phyloP scores from a whole-genome alignment of 1,140 invertebrate genomes.

The Papilio machaon region DNA sequence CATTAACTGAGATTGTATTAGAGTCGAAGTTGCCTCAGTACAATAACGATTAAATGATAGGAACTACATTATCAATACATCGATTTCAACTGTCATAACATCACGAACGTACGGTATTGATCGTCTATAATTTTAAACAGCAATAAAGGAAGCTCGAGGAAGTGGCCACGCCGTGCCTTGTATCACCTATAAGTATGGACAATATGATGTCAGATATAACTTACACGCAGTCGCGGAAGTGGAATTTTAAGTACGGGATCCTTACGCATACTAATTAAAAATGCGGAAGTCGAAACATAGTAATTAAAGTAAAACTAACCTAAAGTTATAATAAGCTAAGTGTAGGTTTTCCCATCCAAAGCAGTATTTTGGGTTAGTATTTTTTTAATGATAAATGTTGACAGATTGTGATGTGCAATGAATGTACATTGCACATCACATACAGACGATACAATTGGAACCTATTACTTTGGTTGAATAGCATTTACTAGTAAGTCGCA shows the following conservation, averaged over 20 bases:
- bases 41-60: no score
- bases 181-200: conserved; percentile 32
- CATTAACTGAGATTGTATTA: neutral
- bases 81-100: neutral
- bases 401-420: no score
- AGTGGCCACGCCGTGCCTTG: conserved; percentile 15
- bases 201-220: conserved; percentile 29
- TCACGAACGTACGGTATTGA: conserved; percentile 3
- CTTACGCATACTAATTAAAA: conserved; percentile 32
- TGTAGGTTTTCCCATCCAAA: neutral
- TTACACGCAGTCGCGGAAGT: conserved; percentile 21
- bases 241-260: conserved; percentile 28
- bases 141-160: conserved; percentile 28
- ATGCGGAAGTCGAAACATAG: conserved; percentile 28
- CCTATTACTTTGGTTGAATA: no score
- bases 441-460: no score
- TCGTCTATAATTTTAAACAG: conserved; percentile 1
- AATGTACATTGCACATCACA: no score
- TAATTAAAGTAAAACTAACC: conserved; percentile 24
- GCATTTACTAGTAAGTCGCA: neutral
- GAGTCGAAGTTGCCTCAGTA: no score
- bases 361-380: neutral
- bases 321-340: neutral
- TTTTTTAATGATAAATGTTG: no score
- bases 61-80: no score